Evolutionary conservation across 2,797 vertebrate species (phyloP).

Genomic region (Melopsittacus undulatus): DNA sequence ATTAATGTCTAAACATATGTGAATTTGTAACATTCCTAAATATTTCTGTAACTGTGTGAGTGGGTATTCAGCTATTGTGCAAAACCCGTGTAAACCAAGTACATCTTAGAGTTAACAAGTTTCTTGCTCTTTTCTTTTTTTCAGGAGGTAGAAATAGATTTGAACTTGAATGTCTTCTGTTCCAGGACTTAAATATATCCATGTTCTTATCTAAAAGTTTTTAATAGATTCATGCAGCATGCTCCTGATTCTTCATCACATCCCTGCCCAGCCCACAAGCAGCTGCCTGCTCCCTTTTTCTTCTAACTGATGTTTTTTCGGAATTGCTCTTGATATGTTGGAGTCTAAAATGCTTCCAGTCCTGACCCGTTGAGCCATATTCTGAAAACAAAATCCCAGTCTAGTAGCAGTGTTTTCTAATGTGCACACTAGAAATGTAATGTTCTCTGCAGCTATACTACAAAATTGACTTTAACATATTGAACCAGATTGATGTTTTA

Average conservation of each 20-base stretch:
- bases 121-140: neutral
- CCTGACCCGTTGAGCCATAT: neutral
- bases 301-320: neutral
- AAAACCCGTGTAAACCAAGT: neutral
- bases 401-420: neutral
- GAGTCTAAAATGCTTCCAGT: neutral
- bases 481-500: neutral
- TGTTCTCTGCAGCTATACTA: neutral
- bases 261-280: neutral
- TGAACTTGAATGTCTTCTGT: neutral
- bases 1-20: neutral
- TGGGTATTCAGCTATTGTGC: neutral
- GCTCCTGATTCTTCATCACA: neutral
- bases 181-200: neutral
- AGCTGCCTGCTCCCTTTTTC: neutral
- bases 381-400: neutral
- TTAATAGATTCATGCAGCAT: neutral
- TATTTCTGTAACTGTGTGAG: neutral
- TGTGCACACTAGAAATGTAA: neutral
- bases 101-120: neutral
- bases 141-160: neutral
- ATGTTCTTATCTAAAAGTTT: neutral
- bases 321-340: neutral
- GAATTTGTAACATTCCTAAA: neutral
- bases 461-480: neutral